Base-by-base conservation (phyloP, 2,888 invertebrate genomes). In the Luffia ferchaultella region DNA sequence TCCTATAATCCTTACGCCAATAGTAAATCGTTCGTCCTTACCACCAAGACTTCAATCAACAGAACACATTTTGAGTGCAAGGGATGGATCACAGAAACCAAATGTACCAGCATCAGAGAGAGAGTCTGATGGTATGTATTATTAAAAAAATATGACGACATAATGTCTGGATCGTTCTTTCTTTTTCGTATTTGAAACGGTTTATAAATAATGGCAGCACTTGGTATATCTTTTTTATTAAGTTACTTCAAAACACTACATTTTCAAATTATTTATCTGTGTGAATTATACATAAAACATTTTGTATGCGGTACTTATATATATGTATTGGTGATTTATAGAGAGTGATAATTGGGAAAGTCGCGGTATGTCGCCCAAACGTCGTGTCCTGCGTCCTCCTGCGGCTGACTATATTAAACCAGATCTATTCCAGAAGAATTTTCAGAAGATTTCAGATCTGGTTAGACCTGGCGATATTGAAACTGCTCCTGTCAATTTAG, bases 341-440 rank as follows among this genome's bases (percentile, higher is more conserved):
- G 74, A 75, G 16, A 70, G 64, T 9, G 73, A 73, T 2, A 64
- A 60, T 19, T 62, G 58, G 1, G 62, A 64, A 0, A 58, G 59
- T 1, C 12, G 15, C 2, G 70, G 70, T 0, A 58, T 68, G 0
- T 79, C 79, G 0, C 79, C 82, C 0, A 64, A 75, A 1, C 70
- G 82, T 3, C 86, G 87, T 42, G 63, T 88, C 1, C 67, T 88
- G 0, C 85, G 86, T 50, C 88, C 88, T 0, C 85, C 88, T 5
- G 85, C 87, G 0, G 78, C 74, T 0, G 88, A 87, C 57, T 88
- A 87, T 57, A 85, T 88, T 49, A 87, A 86, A 58, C 87, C 86
- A 0, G 86, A 85, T 55, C 62, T 87, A 1, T 87, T 86, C 56
- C 79, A 85, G 54, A 87, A 85, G 67, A 82, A 73, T 53, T 85